phyloP scores from a whole-genome alignment of 1,140 invertebrate species.

The Augochlora pura region DNA sequence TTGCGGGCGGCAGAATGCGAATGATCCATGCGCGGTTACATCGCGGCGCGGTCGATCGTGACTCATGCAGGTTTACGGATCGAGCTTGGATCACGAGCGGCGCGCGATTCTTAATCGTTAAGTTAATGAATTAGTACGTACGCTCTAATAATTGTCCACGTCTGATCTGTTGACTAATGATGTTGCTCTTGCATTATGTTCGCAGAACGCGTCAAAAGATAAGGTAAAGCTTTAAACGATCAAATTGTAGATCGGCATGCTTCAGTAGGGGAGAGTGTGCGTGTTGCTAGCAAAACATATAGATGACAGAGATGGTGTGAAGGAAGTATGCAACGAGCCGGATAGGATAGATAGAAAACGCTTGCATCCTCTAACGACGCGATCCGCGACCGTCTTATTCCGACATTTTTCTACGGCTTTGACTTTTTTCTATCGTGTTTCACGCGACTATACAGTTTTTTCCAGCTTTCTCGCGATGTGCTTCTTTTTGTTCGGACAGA shows the following conservation, averaged over 20 bases:
- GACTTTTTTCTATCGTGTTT: not conserved
- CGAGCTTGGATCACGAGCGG: constrained; percentile 34
- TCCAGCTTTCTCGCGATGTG: not conserved
- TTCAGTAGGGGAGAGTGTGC: constrained; percentile 34
- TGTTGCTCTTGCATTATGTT: constrained; percentile 77
- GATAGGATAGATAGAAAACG: constrained; percentile 41
- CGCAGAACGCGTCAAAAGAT: constrained; percentile 78
- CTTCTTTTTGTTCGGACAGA: not conserved
- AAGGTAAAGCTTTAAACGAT: constrained; percentile 75
- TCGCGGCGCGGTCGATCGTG: too few relatives aligned
- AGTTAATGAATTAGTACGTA: constrained; percentile 56
- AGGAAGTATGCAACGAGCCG: constrained; percentile 1
- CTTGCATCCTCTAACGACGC: constrained; percentile 44
- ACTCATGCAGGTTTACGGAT: not conserved
- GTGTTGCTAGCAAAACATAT: not conserved
- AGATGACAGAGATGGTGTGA: constrained; percentile 29
- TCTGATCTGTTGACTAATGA: constrained; percentile 72
- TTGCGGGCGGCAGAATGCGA: not conserved
- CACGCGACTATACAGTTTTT: not conserved
- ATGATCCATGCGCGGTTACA: constrained; percentile 38
- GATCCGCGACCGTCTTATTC: not conserved
- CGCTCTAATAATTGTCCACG: constrained; percentile 65
- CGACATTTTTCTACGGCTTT: not conserved
- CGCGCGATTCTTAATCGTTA: constrained; percentile 46
- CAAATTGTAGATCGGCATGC: constrained; percentile 63